Evolutionary conservation across 2,113 vertebrate genomes (phyloP).

Genomic region (Oriolus oriolus): DNA sequence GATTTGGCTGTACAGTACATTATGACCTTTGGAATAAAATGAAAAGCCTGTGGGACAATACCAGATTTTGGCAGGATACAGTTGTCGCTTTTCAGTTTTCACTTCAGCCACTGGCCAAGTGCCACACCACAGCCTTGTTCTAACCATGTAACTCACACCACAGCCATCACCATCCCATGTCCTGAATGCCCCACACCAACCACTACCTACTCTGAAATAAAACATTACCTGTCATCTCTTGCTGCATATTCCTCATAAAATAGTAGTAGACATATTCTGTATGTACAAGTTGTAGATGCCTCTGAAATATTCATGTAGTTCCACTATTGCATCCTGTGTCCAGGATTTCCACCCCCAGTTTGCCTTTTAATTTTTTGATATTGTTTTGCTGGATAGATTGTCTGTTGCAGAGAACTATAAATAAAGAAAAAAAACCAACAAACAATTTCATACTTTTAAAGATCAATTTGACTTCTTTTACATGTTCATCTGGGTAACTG

Average conservation of each 20-base stretch:
- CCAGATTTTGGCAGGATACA: slow-evolving; percentile 32
- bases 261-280: background rate
- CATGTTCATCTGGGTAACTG: background rate
- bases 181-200: background rate
- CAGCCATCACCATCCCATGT: background rate
- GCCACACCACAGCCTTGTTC: slow-evolving; percentile 31
- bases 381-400: background rate
- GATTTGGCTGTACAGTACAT: background rate
- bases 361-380: background rate
- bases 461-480: background rate
- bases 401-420: background rate
- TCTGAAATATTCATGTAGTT: background rate
- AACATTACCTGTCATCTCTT: slow-evolving; percentile 4
- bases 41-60: slow-evolving; percentile 22
- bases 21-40: slow-evolving; percentile 44
- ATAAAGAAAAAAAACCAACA: background rate
- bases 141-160: background rate
- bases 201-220: background rate
- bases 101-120: background rate
- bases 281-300: background rate
- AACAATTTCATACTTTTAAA: background rate
- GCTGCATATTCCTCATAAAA: background rate
- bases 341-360: background rate
- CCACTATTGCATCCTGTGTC: background rate
- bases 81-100: slow-evolving; percentile 28